These are phyloP conservation scores for Bathybates hornii DNA, from an alignment of 2,113 vertebrate genomes.

Conservation along the genomic window DNA sequence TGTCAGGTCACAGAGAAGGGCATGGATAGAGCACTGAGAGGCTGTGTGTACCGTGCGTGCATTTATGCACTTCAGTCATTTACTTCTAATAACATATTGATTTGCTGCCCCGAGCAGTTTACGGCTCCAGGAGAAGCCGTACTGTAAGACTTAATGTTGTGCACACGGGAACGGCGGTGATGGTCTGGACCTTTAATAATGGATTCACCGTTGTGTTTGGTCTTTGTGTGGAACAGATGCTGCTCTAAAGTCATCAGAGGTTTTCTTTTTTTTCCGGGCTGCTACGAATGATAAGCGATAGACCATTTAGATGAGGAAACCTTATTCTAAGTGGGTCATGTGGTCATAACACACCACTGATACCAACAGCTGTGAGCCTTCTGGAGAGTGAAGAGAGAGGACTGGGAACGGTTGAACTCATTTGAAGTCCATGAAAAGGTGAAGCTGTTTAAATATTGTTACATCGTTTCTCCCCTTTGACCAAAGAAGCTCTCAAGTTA, in stretches of 20 bases:
- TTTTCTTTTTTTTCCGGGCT: not conserved
- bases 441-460: not conserved
- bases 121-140: not conserved
- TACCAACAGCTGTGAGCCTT: not conserved
- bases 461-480: not conserved
- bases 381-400: not conserved
- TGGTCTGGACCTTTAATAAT: not conserved
- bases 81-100: constrained; percentile 5
- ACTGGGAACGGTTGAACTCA: not conserved
- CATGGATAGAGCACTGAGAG: not conserved
- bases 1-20: not conserved
- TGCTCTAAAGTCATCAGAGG: not conserved
- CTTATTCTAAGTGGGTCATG: not conserved
- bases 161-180: not conserved
- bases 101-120: not conserved
- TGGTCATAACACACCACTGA: not conserved
- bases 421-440: not conserved
- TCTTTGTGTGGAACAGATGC: not conserved
- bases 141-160: not conserved
- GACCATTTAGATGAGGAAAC: not conserved
- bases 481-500: not conserved
- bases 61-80: not conserved
- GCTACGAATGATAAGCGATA: not conserved
- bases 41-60: not conserved
- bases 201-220: not conserved